These are phyloP conservation scores for Falco concolor DNA, from an alignment of 2,797 vertebrate genomes.

Conservation along the genomic window DNA sequence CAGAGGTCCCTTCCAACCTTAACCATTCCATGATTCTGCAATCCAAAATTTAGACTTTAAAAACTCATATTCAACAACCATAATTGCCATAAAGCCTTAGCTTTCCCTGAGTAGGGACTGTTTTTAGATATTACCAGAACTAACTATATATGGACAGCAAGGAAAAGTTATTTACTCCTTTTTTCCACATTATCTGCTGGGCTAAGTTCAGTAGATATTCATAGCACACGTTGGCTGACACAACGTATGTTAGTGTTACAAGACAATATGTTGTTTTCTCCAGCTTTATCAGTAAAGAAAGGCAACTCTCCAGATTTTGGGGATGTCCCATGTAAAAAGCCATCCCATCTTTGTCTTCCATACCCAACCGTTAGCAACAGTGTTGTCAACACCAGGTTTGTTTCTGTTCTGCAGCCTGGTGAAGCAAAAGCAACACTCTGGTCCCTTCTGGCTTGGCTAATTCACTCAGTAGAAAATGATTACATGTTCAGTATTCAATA, in stretches of 20 bases:
- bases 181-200: background rate
- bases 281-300: background rate
- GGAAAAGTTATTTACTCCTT: background rate
- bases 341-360: background rate
- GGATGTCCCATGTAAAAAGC: background rate
- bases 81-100: background rate
- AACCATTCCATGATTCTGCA: background rate
- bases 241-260: background rate
- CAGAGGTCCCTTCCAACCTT: too few species aligned
- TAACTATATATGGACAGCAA: background rate
- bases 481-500: conserved; percentile 15
- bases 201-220: background rate
- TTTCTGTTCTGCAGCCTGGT: background rate
- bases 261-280: background rate
- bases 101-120: background rate
- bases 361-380: background rate
- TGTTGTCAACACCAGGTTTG: background rate
- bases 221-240: background rate
- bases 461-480: background rate
- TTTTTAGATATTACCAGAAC: background rate
- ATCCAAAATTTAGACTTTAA: background rate
- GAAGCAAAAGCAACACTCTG: background rate
- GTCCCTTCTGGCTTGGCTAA: background rate
- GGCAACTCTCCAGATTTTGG: background rate
- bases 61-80: background rate